These are phyloP conservation scores for Neostethus bicornis DNA, from an alignment of 2,797 vertebrate genomes.

Conservation along the genomic window DNA sequence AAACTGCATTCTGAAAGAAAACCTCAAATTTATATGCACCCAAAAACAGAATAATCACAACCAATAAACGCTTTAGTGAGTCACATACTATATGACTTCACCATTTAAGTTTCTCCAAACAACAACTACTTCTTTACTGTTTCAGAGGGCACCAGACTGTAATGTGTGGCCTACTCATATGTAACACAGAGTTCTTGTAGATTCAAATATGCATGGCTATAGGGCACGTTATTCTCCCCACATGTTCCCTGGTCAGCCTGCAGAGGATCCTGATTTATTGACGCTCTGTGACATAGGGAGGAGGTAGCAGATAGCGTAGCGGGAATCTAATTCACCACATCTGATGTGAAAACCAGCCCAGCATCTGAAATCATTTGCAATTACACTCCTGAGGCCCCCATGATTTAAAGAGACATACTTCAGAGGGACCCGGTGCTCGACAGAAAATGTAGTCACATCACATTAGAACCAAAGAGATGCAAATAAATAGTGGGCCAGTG, in stretches of 20 bases:
- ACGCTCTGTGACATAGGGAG: slow-evolving; percentile 68
- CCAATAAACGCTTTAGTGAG: slow-evolving; percentile 58
- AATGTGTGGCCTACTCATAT: slow-evolving; percentile 68
- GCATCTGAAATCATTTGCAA: slow-evolving; percentile 71
- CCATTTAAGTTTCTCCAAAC: slow-evolving; percentile 65
- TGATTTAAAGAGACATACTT: slow-evolving; percentile 78
- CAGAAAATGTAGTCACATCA: slow-evolving; percentile 66
- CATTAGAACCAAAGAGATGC: slow-evolving; percentile 68
- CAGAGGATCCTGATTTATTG: slow-evolving; percentile 77
- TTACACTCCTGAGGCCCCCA: slow-evolving; percentile 61
- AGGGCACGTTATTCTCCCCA: slow-evolving; percentile 74
- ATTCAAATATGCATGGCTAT: slow-evolving; percentile 73
- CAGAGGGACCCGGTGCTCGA: slow-evolving; percentile 62
- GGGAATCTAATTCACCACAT: slow-evolving; percentile 63
- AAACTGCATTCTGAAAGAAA: slow-evolving; percentile 29
- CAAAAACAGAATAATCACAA: slow-evolving; percentile 35
- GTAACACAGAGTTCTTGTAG: slow-evolving; percentile 61
- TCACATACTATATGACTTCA: slow-evolving; percentile 63
- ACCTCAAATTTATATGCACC: slow-evolving; percentile 17
- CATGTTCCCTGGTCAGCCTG: slow-evolving; percentile 68
- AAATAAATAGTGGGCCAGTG: slow-evolving; percentile 61
- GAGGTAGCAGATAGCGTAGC: slow-evolving; percentile 68
- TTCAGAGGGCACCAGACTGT: slow-evolving; percentile 32
- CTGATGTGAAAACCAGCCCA: slow-evolving; percentile 79
- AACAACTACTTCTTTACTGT: slow-evolving; percentile 58